A percentile compares a stretch with the other conserved stretches of the same genome.
Conservation (phyloP, 1,140 invertebrate species). For the Babylonia areolata region DNA sequence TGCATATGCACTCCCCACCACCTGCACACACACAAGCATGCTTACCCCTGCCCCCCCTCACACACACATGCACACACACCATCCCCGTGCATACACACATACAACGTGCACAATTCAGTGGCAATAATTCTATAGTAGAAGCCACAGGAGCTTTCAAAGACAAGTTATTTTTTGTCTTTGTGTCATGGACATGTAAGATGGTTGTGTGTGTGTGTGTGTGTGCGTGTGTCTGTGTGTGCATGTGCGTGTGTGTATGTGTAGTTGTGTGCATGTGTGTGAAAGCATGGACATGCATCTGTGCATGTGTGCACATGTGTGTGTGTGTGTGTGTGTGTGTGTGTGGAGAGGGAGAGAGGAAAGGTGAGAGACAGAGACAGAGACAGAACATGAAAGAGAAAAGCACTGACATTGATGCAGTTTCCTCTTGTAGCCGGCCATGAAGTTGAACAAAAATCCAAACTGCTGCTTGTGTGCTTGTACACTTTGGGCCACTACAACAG, state of each 20-base stretch:
- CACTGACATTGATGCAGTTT: no score
- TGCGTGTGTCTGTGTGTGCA: not conserved
- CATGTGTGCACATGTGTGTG: constrained; percentile 1
- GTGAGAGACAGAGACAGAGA: no score
- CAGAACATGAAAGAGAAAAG: not conserved
- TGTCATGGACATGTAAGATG: not conserved
- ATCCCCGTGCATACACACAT: no score
- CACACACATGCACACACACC: no score
- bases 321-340: not conserved
- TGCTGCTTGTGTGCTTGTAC: no score
- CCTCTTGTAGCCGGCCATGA: no score
- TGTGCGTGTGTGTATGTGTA: not conserved
- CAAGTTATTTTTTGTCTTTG: no score
- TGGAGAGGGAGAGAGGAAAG: no score
- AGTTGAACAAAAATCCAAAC: no score
- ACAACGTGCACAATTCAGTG: no score
- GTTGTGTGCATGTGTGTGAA: constrained; percentile 1
- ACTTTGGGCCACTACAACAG: no score
- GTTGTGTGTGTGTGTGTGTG: not conserved
- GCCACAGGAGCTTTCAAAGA: not conserved
- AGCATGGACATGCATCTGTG: not conserved
- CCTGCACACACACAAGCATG: not conserved
- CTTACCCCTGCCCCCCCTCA: not conserved
- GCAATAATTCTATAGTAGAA: not conserved
- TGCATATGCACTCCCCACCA: not conserved